Percentiles rank a stretch among this genome's conserved stretches.
These are phyloP conservation scores for Ephydatia muelleri DNA, from an alignment of 37 sponge, comb jelly and placozoan genomes.

Conservation along the genomic window DNA sequence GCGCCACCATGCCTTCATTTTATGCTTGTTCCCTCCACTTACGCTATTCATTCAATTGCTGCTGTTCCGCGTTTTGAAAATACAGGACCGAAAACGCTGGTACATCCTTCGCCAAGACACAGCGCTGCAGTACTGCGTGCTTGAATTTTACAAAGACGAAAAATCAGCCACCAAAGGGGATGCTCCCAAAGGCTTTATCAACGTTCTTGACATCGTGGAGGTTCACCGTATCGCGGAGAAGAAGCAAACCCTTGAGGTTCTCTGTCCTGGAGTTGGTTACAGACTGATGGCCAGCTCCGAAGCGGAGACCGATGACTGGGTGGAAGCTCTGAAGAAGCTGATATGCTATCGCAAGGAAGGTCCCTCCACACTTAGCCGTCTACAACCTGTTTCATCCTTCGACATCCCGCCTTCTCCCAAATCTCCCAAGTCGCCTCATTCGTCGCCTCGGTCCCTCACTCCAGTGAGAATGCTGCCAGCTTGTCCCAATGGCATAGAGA, in stretches of 20 bases:
- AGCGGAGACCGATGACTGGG: conserved; percentile 81
- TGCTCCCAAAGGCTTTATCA: conserved; percentile 63
- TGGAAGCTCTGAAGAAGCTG: conserved; percentile 19
- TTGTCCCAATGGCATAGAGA: neutral
- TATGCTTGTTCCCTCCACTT: neutral
- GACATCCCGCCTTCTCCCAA: conserved; percentile 2
- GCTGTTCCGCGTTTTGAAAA: neutral
- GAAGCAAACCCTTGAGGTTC: conserved; percentile 78
- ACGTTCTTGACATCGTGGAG: conserved; percentile 62
- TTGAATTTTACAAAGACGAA: conserved; percentile 84
- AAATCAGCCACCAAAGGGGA: conserved; percentile 73
- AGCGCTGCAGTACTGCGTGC: conserved; percentile 29
- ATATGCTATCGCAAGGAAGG: conserved; percentile 64
- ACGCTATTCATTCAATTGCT: neutral
- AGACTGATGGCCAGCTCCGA: conserved; percentile 73
- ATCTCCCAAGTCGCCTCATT: conserved; percentile 1
- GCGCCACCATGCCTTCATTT: neutral
- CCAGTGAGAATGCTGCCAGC: neutral
- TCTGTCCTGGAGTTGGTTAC: conserved; percentile 79
- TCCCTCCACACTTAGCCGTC: neutral
- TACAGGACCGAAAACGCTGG: conserved; percentile 78
- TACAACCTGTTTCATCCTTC: neutral
- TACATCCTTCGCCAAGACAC: conserved; percentile 60
- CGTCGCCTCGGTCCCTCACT: neutral
- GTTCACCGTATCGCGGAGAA: conserved; percentile 58